Conservation (phyloP, 2,113 vertebrate species). For the Saccopteryx bilineata region DNA sequence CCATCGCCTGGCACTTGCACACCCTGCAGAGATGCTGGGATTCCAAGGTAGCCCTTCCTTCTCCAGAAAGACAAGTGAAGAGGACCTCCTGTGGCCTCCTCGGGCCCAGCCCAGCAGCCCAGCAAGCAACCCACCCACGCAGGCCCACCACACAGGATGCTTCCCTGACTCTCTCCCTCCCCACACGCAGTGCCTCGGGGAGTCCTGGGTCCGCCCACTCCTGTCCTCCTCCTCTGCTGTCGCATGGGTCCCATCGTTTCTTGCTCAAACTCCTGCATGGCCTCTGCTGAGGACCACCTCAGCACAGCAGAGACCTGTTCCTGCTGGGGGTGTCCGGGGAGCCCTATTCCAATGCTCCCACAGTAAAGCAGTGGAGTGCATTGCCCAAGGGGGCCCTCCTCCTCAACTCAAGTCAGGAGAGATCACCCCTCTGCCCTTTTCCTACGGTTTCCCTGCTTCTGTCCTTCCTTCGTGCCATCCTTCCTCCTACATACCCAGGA, state of each 20-base stretch:
- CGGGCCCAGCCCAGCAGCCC: neutral
- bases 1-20: neutral
- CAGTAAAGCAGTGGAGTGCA: neutral
- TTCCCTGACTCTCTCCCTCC: neutral
- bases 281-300: neutral
- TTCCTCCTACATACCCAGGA: neutral
- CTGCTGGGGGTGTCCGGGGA: accelerated
- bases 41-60: neutral
- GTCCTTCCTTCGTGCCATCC: neutral
- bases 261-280: neutral
- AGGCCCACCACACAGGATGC: accelerated
- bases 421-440: neutral
- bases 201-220: accelerated
- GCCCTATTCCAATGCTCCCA: too few relatives aligned
- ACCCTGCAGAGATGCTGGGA: accelerated
- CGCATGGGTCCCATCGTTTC: neutral
- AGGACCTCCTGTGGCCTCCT: accelerated
- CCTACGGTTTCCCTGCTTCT: neutral
- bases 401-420: neutral
- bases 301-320: neutral
- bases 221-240: neutral
- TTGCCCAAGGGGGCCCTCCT: neutral
- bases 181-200: too few relatives aligned
- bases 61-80: neutral
- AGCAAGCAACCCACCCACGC: neutral